A percentile compares a stretch with the other conserved stretches of the same genome.
These are phyloP conservation scores for human (Homo sapiens) DNA, from an alignment of 2,113 vertebrate species.

Conservation along the genomic window GRCh38 chr9:81992001-81992500, in stretches of 20 bases:
- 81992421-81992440: background rate
- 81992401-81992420: background rate
- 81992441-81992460: background rate
- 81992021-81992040: too few relatives aligned
- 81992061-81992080: background rate
- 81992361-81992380: background rate
- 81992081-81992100: background rate
- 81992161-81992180: background rate
- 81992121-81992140: background rate
- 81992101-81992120: background rate
- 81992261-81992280: background rate
- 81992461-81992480: background rate
- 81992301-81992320: background rate
- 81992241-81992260: background rate
- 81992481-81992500: background rate
- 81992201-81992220: background rate
- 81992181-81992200: background rate
- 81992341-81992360: slow-evolving; percentile 27
- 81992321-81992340: background rate
- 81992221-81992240: background rate
- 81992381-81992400: background rate
- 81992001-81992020: background rate
- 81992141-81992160: background rate
- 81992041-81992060: background rate
- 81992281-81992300: background rate